phyloP scores from a whole-genome alignment of 2,797 vertebrate species.

The Garrulus glandarius region DNA sequence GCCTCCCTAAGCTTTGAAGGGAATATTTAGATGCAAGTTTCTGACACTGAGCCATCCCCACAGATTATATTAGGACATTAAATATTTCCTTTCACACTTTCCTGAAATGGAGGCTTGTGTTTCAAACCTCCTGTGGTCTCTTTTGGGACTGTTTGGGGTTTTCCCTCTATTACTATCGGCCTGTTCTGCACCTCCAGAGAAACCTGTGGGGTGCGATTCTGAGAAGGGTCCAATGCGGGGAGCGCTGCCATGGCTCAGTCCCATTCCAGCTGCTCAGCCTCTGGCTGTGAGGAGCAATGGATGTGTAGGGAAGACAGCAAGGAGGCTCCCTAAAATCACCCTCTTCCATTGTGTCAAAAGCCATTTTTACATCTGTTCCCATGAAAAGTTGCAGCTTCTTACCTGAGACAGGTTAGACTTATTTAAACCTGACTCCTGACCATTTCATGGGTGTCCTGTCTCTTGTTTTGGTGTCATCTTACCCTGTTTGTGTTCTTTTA shows the following conservation, averaged over 20 bases:
- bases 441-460: background rate
- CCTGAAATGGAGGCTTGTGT: background rate
- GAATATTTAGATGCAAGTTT: background rate
- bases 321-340: background rate
- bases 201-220: background rate
- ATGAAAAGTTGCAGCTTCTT: rapidly evolving
- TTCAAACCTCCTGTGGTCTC: background rate
- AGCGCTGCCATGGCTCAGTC: background rate
- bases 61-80: background rate
- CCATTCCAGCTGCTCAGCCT: background rate
- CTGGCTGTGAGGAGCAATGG: background rate
- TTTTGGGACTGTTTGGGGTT: background rate
- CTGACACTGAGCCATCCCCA: background rate
- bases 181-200: background rate
- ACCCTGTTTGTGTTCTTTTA: background rate
- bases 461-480: background rate
- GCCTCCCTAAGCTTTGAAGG: background rate
- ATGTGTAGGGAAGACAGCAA: background rate
- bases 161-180: background rate
- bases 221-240: rapidly evolving
- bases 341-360: background rate
- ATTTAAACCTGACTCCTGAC: background rate
- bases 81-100: background rate
- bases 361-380: background rate
- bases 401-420: background rate